These are phyloP conservation scores for Oceanodroma tethys DNA, from an alignment of 2,113 vertebrate genomes.

Conservation along the genomic window DNA sequence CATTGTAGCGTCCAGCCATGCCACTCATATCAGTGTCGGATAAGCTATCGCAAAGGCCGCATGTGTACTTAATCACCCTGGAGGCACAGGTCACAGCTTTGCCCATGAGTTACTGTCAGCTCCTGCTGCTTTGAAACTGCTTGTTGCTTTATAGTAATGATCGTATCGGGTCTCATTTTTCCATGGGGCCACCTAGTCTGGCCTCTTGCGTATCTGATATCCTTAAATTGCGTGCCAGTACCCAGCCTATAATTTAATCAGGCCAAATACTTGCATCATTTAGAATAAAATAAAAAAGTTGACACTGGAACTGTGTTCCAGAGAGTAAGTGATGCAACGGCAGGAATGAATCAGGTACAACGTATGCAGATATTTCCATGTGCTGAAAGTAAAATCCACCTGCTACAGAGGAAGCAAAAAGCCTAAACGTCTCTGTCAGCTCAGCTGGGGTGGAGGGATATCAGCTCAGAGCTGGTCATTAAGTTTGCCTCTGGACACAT, in stretches of 20 bases:
- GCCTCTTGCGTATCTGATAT: neutral
- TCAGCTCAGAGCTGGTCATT: neutral
- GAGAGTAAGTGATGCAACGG: neutral
- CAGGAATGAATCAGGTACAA: neutral
- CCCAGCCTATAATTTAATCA: neutral
- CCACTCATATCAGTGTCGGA: neutral
- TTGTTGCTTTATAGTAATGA: neutral
- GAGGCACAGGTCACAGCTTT: neutral
- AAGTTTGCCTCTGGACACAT: neutral
- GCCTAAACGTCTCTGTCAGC: neutral
- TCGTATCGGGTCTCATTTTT: neutral
- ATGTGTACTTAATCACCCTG: neutral
- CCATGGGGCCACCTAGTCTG: neutral
- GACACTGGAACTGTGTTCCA: neutral
- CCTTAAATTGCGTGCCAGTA: neutral
- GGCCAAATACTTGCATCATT: neutral
- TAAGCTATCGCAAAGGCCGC: neutral
- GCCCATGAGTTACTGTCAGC: neutral
- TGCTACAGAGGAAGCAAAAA: neutral
- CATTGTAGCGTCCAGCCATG: neutral
- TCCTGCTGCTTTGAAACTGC: neutral
- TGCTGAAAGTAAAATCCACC: neutral
- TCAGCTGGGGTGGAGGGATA: neutral
- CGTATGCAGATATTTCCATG: neutral
- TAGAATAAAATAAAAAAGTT: neutral